Evolutionary conservation across 2,797 vertebrate genomes (phyloP).

Genomic region (Channa striata): DNA sequence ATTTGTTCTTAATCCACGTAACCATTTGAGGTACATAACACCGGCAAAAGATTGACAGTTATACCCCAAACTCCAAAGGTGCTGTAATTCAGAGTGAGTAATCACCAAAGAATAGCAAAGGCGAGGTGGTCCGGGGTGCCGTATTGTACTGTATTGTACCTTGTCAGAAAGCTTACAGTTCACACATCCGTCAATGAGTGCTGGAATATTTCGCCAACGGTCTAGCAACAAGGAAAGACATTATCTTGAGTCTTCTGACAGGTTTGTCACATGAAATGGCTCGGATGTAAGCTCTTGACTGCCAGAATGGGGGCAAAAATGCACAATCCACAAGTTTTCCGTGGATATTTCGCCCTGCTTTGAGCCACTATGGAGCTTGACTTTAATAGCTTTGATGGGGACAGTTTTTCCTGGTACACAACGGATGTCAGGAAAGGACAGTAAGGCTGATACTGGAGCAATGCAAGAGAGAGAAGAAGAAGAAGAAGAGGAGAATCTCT

Average conservation of each 20-base stretch:
- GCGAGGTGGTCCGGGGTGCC: conserved; percentile 12
- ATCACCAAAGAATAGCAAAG: conserved; percentile 30
- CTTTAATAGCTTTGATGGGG: conserved; percentile 80
- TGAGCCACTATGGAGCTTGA: conserved; percentile 55
- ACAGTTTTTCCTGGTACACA: conserved; percentile 55
- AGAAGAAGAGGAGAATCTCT: conserved; percentile 1
- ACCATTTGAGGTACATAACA: conserved; percentile 23
- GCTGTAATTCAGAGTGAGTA: conserved; percentile 36
- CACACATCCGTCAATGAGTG: conserved; percentile 59
- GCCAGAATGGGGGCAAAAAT: conserved; percentile 64
- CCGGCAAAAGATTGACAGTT: conserved; percentile 21
- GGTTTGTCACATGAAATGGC: conserved; percentile 54
- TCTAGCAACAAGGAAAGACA: conserved; percentile 25
- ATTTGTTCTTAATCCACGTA: conserved; percentile 44
- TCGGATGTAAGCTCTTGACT: conserved; percentile 53
- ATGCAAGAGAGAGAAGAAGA: conserved; percentile 32
- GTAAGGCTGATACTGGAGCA: conserved; percentile 22
- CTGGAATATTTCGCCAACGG: conserved; percentile 30
- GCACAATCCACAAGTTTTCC: conserved; percentile 54
- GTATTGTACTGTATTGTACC: conserved; percentile 59
- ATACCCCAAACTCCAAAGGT: conserved; percentile 6
- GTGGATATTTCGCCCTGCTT: conserved; percentile 64
- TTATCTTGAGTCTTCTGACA: conserved; percentile 34
- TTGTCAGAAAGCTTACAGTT: conserved; percentile 72
- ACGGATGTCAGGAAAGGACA: conserved; percentile 44